Evolutionary conservation across 2,888 invertebrate genomes (phyloP), one percentile per base, ranked within the genome.

Genomic region (Atethmia centrago): DNA sequence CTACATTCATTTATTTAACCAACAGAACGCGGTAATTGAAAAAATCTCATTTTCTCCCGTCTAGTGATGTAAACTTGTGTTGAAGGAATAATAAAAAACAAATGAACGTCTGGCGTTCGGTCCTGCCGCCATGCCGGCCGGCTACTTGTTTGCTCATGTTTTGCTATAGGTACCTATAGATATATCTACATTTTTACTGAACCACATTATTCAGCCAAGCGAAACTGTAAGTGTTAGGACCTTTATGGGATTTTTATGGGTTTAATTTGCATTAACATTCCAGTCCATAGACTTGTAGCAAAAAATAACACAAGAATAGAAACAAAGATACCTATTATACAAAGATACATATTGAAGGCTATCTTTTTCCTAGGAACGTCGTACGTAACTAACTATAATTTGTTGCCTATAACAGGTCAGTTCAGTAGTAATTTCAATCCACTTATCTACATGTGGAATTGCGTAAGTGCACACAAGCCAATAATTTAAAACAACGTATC

Each of bases 11-110:
- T 93, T 92, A 90, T 90, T 90, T 90, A 83, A 87, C 88, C 86
- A 85, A 86, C 89, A 87, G 88, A 88, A 90, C 88, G 87, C 86
- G 83, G 90, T 94, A 94, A 94, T 95, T 95, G 94, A 91, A 94
- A 95, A 94, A 92, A 90, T 93, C 93, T 94, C 92, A 93, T 93
- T 92, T 92, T 86, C 87, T 86, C 88, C 87, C 88, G 89, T 88
- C 91, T 92, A 91, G 90, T 91, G 90, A 90, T 84, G 88, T 88
- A 91, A 91, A 92, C 90, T 92, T 92, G 91, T 85, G 86, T 85
- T 77, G 83, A 81, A 83, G 74, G 85, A 85, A 87, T 88, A 88
- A 83, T 85, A 88, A 87, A 88, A 89, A 85, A 85, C 82, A 86
- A 88, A 86, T 84, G 82, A 82, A 76, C 77, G 84, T 85, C 86